Conservation (phyloP, 2,888 invertebrate species). For the Mesorhabditis spiculigera region DNA sequence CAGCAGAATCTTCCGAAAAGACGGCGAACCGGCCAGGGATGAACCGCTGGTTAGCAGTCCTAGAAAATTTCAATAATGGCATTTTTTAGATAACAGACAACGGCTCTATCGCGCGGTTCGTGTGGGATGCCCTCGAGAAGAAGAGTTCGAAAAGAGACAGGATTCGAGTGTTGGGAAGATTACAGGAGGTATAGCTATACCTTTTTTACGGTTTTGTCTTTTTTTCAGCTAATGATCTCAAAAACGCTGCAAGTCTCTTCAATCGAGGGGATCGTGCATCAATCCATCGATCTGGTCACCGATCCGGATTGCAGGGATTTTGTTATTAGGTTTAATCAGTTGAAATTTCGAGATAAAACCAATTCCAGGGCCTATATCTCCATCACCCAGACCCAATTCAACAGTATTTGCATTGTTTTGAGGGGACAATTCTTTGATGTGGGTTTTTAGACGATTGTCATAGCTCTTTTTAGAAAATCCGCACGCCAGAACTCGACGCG, state of each 20-base stretch:
- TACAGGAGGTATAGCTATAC: neutral
- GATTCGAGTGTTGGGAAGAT: neutral
- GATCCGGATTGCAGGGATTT: neutral
- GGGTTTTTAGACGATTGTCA: neutral
- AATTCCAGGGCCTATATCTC: neutral
- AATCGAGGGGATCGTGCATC: neutral
- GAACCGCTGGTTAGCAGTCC: too few relatives aligned
- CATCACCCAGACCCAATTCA: neutral
- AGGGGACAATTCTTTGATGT: neutral
- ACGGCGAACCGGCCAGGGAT: too few relatives aligned
- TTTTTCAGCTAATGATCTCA: neutral
- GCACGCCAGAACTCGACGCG: neutral
- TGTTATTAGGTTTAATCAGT: neutral
- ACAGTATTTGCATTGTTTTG: neutral
- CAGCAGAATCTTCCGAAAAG: too few relatives aligned
- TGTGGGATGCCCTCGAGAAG: neutral
- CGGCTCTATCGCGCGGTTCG: neutral
- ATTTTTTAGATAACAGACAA: neutral
- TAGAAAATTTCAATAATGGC: too few relatives aligned
- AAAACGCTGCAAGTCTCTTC: conserved; percentile 2
- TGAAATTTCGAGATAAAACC: neutral
- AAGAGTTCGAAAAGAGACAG: neutral
- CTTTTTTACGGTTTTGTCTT: neutral
- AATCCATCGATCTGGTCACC: neutral
- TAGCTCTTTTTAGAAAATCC: neutral